phyloP scores from a whole-genome alignment of 2,888 invertebrate genomes.

The Aspidapion aeneum region DNA sequence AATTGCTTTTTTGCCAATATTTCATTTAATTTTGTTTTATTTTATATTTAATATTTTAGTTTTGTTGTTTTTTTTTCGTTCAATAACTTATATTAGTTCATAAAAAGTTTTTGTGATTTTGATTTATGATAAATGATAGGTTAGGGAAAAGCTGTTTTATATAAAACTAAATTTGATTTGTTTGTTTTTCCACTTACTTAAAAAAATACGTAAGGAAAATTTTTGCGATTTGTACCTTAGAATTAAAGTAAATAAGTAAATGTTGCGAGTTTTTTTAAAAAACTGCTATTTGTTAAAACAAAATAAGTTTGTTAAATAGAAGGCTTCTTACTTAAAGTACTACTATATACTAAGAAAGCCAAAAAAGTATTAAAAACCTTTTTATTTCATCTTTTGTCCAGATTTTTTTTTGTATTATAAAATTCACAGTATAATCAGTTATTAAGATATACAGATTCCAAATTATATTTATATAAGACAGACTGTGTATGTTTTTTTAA shows the following conservation, averaged over 20 bases:
- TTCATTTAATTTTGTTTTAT: constrained; percentile 1
- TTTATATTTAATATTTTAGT: neutral
- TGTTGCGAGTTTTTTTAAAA: constrained; percentile 10
- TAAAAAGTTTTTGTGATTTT: neutral
- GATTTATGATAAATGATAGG: neutral
- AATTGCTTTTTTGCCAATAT: neutral
- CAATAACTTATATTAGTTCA: no score
- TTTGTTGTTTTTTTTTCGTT: constrained; percentile 1
- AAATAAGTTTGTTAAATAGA: constrained; percentile 25
- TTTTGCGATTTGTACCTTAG: neutral
- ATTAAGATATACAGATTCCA: constrained; percentile 30
- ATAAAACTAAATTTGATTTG: no score
- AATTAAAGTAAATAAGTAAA: neutral
- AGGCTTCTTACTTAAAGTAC: constrained; percentile 27
- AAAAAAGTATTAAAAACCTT: constrained; percentile 23
- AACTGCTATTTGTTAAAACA: constrained; percentile 25
- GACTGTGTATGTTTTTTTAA: constrained; percentile 36
- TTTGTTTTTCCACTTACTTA: no score
- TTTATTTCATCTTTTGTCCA: constrained; percentile 18
- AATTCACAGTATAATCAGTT: constrained; percentile 26
- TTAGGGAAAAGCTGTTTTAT: no score
- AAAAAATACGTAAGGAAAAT: neutral
- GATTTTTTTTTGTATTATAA: constrained; percentile 17
- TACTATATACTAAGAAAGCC: constrained; percentile 23
- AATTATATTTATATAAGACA: constrained; percentile 34